phyloP scores from a whole-genome alignment of 2,888 invertebrate species.

The Noctua comes region DNA sequence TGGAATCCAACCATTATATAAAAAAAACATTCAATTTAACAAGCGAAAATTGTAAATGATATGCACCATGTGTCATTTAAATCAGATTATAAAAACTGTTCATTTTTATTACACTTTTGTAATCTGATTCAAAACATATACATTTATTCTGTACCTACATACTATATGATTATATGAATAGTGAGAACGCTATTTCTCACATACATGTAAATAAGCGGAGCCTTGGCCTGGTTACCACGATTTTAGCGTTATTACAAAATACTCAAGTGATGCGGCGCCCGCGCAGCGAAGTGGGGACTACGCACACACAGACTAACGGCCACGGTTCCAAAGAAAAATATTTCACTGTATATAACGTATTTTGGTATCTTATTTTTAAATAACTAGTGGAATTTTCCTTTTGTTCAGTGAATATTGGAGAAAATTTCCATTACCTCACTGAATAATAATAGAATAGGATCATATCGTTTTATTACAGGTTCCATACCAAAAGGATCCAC shows the following conservation, averaged over 20 bases:
- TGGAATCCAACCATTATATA: neutral
- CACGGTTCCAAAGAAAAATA: conserved; percentile 36
- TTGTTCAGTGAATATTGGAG: neutral
- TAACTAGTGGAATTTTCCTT: conserved; percentile 1
- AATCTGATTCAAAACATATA: conserved; percentile 51
- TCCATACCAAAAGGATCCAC: neutral
- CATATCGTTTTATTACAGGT: neutral
- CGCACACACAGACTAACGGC: conserved; percentile 45
- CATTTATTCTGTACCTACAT: conserved; percentile 52
- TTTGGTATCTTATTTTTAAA: conserved; percentile 23
- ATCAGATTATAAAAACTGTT: conserved; percentile 31
- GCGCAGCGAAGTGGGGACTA: conserved; percentile 64
- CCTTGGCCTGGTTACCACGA: conserved; percentile 90
- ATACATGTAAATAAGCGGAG: conserved; percentile 87
- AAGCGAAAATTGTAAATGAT: conserved; percentile 24
- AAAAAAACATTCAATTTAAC: conserved; percentile 6
- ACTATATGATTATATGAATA: conserved; percentile 67
- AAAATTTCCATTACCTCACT: neutral
- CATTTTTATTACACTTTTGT: conserved; percentile 35
- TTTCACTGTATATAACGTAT: conserved; percentile 8
- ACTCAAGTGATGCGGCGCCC: conserved; percentile 82
- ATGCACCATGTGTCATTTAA: conserved; percentile 31
- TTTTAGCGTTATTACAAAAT: conserved; percentile 89
- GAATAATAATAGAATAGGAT: neutral
- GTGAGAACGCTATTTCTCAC: conserved; percentile 87